Percentiles rank a stretch among this genome's conserved stretches.
Conservation (phyloP, 2,888 invertebrate genomes). For the Pristionchus japonicus region DNA sequence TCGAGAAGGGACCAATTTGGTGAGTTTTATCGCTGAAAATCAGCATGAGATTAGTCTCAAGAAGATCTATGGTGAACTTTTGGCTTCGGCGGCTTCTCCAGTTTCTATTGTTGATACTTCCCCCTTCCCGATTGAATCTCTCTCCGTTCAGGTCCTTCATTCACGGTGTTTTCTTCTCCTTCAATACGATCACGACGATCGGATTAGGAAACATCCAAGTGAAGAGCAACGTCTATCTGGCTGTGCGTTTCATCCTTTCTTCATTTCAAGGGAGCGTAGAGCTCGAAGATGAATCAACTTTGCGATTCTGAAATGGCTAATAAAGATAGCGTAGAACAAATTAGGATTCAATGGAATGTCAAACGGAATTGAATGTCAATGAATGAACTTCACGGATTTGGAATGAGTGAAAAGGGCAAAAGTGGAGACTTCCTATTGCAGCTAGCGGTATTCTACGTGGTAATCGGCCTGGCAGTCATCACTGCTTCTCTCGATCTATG, state of each 20-base stretch:
- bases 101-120: background rate
- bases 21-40: conserved; percentile 47
- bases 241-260: background rate
- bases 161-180: conserved; percentile 75
- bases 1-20: conserved; percentile 73
- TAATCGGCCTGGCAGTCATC: conserved; percentile 75
- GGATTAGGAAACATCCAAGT: conserved; percentile 75
- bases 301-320: no score
- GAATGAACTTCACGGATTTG: no score
- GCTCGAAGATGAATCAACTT: background rate
- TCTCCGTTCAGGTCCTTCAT: conserved; percentile 72
- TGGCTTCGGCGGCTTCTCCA: background rate
- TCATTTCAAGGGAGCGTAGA: background rate
- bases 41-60: background rate
- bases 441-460: conserved; percentile 74
- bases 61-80: background rate
- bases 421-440: conserved; percentile 51
- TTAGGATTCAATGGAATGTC: no score
- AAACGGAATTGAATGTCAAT: no score
- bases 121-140: background rate
- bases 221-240: conserved; percentile 55
- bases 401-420: no score
- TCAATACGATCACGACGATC: conserved; percentile 76
- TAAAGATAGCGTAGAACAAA: no score
- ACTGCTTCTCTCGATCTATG: conserved; percentile 75